Percentiles rank a stretch among this genome's conserved stretches.
Conservation (phyloP, 2,113 vertebrate species). For the Labeo rohita region DNA sequence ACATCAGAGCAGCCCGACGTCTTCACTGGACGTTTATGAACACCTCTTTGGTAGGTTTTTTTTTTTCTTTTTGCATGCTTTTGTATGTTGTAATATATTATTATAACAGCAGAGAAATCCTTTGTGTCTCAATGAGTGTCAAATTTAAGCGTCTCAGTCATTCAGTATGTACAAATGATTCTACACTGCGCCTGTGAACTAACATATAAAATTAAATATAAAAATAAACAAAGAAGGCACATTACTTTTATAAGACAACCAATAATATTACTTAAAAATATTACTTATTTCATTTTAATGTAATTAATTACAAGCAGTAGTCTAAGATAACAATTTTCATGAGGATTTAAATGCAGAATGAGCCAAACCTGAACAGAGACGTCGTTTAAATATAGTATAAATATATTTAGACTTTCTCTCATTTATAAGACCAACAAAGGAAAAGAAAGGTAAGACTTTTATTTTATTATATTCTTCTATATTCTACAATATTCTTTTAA, state of each 20-base stretch:
- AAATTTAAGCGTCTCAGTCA: too few species aligned
- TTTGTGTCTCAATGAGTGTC: too few species aligned
- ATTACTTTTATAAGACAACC: too few species aligned
- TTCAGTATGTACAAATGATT: too few species aligned
- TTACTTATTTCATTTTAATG: too few species aligned
- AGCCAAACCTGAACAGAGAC: not conserved
- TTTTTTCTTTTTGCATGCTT: not conserved
- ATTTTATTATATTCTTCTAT: slow-evolving; percentile 63
- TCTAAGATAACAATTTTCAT: not conserved
- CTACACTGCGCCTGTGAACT: too few species aligned
- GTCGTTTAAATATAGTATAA: not conserved
- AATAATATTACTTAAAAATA: too few species aligned
- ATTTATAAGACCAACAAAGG: slow-evolving; percentile 2
- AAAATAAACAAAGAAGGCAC: too few species aligned
- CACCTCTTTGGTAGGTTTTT: not conserved
- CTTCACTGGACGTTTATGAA: not conserved
- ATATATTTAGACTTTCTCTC: not conserved
- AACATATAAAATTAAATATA: too few species aligned
- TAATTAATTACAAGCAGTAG: too few species aligned
- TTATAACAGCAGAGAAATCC: too few species aligned
- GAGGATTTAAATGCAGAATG: not conserved
- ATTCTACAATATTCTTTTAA: slow-evolving; percentile 40
- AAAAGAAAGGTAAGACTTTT: slow-evolving; percentile 67
- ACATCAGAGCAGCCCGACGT: not conserved
- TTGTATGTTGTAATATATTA: too few species aligned